Conservation (phyloP, 2,113 vertebrate genomes). For the Campylomormyrus numenius region DNA sequence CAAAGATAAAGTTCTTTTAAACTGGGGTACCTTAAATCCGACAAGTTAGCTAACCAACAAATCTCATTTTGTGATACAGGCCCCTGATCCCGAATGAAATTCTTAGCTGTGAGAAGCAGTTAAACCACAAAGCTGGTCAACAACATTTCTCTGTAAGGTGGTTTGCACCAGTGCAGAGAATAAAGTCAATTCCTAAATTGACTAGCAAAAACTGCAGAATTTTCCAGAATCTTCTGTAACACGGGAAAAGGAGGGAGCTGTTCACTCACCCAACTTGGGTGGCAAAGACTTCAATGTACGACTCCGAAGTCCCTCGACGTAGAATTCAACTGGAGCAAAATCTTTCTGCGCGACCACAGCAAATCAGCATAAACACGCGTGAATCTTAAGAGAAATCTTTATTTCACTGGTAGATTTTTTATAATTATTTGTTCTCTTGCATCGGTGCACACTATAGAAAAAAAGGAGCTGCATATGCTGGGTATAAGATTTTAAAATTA, state of each 20-base stretch:
- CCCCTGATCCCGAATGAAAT: not conserved
- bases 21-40: not conserved
- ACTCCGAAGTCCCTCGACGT: constrained; percentile 87
- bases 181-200: not conserved
- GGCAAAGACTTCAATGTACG: constrained; percentile 81
- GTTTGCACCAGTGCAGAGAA: not conserved
- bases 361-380: not conserved
- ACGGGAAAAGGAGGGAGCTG: not conserved
- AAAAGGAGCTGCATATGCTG: not conserved
- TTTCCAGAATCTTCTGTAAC: not conserved
- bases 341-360: constrained; percentile 60
- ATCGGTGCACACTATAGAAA: not conserved
- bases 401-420: not conserved
- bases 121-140: not conserved
- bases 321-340: constrained; percentile 92
- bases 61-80: not conserved
- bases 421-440: not conserved
- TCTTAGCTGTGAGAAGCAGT: not conserved
- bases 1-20: not conserved
- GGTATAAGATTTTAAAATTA: not conserved
- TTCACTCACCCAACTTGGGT: constrained; percentile 79
- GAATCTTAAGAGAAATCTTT: not conserved
- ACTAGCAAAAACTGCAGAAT: not conserved
- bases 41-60: not conserved
- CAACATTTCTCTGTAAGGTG: not conserved